Evolutionary conservation across 2,888 invertebrate genomes (phyloP).

Genomic region (Gymnoscelis rufifasciata): DNA sequence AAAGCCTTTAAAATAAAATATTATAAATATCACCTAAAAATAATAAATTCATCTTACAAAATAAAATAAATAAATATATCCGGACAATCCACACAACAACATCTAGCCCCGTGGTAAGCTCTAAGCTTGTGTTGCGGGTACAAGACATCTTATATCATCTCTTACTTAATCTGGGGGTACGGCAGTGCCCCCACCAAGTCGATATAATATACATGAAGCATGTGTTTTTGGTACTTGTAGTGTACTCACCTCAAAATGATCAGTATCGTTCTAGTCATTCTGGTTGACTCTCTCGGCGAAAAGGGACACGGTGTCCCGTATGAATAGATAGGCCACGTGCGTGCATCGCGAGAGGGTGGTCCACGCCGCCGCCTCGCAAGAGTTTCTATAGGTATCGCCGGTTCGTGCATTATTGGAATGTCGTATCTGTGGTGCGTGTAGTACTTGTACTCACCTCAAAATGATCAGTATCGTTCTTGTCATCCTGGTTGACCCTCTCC

Average conservation of each 20-base stretch:
- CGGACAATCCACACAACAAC: no score
- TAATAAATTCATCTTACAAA: no score
- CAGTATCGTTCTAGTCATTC: slow-evolving; percentile 94
- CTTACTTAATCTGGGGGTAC: no score
- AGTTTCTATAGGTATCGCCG: slow-evolving; percentile 85
- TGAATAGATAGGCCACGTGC: slow-evolving; percentile 97
- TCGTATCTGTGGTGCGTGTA: slow-evolving; percentile 77
- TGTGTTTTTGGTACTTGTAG: background rate
- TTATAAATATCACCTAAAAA: no score
- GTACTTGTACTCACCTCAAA: slow-evolving; percentile 86
- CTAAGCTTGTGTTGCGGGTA: no score
- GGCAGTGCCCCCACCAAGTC: no score
- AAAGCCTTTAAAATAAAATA: no score
- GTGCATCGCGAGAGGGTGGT: slow-evolving; percentile 92
- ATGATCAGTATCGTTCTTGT: slow-evolving; percentile 96
- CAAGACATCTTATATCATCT: no score
- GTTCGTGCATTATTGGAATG: slow-evolving; percentile 92
- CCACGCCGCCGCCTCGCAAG: slow-evolving; percentile 92
- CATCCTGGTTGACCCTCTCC: slow-evolving; percentile 96
- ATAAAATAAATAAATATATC: no score
- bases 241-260: slow-evolving; percentile 82
- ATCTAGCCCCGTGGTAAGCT: no score
- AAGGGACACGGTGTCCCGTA: slow-evolving; percentile 96
- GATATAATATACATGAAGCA: no score
- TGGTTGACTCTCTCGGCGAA: slow-evolving; percentile 97